Conservation (phyloP, 2,888 invertebrate genomes). For the Neoitamus cyanurus region DNA sequence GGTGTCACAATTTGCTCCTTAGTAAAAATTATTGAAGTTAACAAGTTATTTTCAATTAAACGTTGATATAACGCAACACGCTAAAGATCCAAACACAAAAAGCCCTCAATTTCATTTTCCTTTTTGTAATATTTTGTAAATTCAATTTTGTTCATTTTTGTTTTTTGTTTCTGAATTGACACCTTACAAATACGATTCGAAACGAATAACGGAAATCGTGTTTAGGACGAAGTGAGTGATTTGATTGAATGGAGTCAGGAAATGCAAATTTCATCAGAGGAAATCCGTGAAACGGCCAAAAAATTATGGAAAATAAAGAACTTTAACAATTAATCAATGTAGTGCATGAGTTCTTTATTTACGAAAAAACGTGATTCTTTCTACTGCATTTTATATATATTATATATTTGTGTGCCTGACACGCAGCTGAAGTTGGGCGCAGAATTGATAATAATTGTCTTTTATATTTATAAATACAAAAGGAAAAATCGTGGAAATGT, state of each 20-base stretch:
- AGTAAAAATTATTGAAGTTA: not conserved
- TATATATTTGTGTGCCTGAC: not conserved
- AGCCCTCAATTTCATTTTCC: not conserved
- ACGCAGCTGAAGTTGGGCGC: not conserved
- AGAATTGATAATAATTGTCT: not conserved
- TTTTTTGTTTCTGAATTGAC: slow-evolving; percentile 18
- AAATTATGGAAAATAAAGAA: slow-evolving; percentile 46
- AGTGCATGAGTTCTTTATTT: not conserved
- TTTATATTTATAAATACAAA: not conserved
- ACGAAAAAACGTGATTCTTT: not conserved
- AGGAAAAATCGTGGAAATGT: not conserved
- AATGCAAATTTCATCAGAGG: slow-evolving; percentile 51
- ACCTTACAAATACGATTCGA: slow-evolving; percentile 17
- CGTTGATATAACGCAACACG: not conserved
- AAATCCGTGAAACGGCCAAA: slow-evolving; percentile 50
- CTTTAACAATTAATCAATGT: slow-evolving; percentile 35
- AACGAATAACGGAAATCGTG: slow-evolving; percentile 35
- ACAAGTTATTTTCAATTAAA: not conserved
- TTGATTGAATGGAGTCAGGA: slow-evolving; percentile 52
- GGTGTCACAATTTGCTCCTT: too few relatives aligned
- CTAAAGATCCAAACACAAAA: not conserved
- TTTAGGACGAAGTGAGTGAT: slow-evolving; percentile 50
- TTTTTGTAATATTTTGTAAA: not conserved
- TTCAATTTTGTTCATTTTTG: not conserved
- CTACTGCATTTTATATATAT: not conserved